Evolutionary conservation across 2,113 vertebrate genomes (phyloP).

Genomic region (Megatriorchis doriae): DNA sequence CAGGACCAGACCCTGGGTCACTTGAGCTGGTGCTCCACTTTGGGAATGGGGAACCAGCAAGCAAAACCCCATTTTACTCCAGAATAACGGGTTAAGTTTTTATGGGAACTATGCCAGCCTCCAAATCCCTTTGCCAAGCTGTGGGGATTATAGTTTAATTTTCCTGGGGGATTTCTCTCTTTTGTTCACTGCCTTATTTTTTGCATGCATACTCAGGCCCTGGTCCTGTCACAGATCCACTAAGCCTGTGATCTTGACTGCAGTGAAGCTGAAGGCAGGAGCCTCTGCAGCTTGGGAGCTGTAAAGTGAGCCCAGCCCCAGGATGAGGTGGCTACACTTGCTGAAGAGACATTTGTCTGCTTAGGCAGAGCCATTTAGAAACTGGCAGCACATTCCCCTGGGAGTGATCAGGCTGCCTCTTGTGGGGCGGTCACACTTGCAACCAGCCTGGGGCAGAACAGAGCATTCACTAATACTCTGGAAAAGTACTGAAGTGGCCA

Average conservation of each 20-base stretch:
- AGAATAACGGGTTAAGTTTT: background rate
- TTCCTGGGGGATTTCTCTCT: slow-evolving; percentile 48
- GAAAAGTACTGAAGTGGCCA: background rate
- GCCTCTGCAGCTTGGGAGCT: background rate
- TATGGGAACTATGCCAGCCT: background rate
- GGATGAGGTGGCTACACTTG: background rate
- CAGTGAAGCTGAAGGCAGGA: background rate
- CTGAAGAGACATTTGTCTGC: background rate
- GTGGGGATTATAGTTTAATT: slow-evolving; percentile 55
- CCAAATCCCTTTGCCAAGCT: slow-evolving; percentile 30
- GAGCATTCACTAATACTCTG: background rate
- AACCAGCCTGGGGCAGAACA: background rate
- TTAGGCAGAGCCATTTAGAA: background rate
- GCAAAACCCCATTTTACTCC: background rate
- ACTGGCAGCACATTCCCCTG: background rate
- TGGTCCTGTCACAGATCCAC: background rate
- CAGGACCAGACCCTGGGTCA: background rate
- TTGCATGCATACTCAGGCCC: background rate
- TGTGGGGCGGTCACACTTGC: background rate
- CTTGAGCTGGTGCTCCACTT: background rate
- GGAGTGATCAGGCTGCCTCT: background rate
- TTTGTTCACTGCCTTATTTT: slow-evolving; percentile 43
- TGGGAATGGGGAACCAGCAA: background rate
- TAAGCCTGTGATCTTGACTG: background rate
- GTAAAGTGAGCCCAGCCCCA: background rate